Conservation (phyloP, 2,797 vertebrate species). For the Manis crassicaudata region DNA sequence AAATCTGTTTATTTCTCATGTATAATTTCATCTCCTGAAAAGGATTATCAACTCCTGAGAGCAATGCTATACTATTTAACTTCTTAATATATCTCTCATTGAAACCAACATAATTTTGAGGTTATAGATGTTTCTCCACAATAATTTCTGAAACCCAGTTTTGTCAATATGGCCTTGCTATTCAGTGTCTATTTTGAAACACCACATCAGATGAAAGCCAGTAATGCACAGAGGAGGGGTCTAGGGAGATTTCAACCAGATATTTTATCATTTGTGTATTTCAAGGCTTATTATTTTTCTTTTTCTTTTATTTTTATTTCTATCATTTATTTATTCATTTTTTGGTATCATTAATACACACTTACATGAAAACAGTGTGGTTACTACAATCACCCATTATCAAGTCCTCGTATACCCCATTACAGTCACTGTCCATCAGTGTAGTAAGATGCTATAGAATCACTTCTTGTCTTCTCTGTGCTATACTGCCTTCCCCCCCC, state of each 20-base stretch:
- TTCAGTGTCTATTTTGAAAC: neutral
- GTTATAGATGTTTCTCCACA: neutral
- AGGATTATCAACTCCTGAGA: neutral
- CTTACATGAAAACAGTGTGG: too few relatives aligned
- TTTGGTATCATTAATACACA: too few relatives aligned
- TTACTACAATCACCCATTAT: too few relatives aligned
- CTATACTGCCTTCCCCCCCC: too few relatives aligned
- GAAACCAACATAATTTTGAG: neutral
- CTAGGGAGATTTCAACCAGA: neutral
- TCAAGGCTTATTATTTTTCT: constrained; percentile 35
- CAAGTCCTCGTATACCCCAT: too few relatives aligned
- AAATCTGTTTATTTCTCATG: neutral
- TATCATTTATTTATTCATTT: too few relatives aligned
- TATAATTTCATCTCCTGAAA: neutral
- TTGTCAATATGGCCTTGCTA: neutral
- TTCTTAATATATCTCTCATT: neutral
- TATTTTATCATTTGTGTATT: constrained; percentile 42
- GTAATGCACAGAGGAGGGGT: neutral
- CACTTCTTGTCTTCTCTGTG: too few relatives aligned
- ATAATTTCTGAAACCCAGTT: neutral
- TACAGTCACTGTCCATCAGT: too few relatives aligned
- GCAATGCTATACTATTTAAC: neutral
- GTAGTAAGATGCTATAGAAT: too few relatives aligned
- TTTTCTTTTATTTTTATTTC: neutral
- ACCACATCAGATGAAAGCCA: neutral